These are phyloP conservation scores for Lasiurus borealis DNA, from an alignment of 2,113 vertebrate species.

Conservation along the genomic window DNA sequence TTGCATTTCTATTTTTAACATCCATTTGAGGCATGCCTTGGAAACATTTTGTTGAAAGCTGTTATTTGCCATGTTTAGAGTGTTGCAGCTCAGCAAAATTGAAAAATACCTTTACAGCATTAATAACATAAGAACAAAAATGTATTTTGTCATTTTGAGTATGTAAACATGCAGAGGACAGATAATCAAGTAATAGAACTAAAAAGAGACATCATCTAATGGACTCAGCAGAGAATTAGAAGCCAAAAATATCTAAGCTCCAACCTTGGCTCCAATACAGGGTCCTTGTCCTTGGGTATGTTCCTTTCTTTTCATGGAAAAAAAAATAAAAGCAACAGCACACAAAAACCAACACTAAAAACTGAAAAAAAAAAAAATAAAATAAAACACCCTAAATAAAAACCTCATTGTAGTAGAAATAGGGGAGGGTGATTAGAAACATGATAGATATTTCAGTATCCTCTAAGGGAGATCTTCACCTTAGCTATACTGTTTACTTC, in stretches of 20 bases:
- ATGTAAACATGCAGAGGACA: slow-evolving; percentile 70
- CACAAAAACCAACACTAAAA: background rate
- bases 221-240: slow-evolving; percentile 56
- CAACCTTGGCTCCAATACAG: slow-evolving; percentile 28
- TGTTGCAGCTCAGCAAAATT: slow-evolving; percentile 69
- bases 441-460: background rate
- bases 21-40: slow-evolving; percentile 74
- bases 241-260: slow-evolving; percentile 59
- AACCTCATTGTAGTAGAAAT: background rate
- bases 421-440: background rate
- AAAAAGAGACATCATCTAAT: slow-evolving; percentile 69
- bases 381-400: background rate
- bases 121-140: slow-evolving; percentile 79
- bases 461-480: slow-evolving; percentile 32
- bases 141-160: slow-evolving; percentile 77
- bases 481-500: background rate
- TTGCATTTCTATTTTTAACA: slow-evolving; percentile 81
- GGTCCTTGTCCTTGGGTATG: slow-evolving; percentile 45
- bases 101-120: slow-evolving; percentile 75
- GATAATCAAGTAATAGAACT: slow-evolving; percentile 78
- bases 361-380: background rate
- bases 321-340: background rate
- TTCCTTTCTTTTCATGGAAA: background rate
- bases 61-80: slow-evolving; percentile 78
- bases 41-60: slow-evolving; percentile 79